Percentiles rank a stretch among this genome's conserved stretches.
Evolutionary conservation across 2,113 vertebrate species (phyloP).

Genomic region (Sinosuthora webbiana): DNA sequence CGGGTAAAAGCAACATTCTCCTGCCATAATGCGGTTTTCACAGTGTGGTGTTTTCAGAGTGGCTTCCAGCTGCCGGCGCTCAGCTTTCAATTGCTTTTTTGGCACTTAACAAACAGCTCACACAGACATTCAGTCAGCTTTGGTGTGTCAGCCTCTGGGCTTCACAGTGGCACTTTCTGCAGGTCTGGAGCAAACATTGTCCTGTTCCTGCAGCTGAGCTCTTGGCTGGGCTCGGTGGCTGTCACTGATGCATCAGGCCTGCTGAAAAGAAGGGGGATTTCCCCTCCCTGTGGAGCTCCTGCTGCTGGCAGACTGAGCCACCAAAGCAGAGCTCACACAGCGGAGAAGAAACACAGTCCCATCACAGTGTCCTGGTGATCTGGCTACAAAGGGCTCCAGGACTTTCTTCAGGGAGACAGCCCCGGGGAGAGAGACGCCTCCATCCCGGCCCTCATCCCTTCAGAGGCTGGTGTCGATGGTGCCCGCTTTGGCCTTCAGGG

Average conservation of each 20-base stretch:
- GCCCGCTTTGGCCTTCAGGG: constrained; percentile 64
- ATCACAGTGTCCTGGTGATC: fast-evolving
- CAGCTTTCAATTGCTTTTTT: constrained; percentile 6
- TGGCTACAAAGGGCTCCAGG: neutral
- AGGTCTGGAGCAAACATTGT: neutral
- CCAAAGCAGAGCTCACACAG: neutral
- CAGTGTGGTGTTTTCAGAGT: constrained; percentile 41
- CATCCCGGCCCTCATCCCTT: neutral
- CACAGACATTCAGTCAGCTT: neutral
- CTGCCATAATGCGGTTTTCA: constrained; percentile 4
- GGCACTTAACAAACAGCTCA: constrained; percentile 32
- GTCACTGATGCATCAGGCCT: neutral
- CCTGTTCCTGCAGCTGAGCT: neutral
- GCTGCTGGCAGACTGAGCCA: fast-evolving
- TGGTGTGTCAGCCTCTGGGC: neutral
- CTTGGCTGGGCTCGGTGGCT: neutral
- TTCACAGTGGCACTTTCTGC: constrained; percentile 11
- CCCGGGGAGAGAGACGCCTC: fast-evolving
- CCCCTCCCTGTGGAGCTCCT: neutral
- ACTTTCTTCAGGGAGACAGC: neutral
- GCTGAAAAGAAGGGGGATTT: neutral
- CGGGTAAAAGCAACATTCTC: neutral
- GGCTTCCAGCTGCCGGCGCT: neutral
- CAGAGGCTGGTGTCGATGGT: constrained; percentile 84
- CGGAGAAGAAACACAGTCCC: neutral